Percentiles rank a stretch among this genome's conserved stretches.
Evolutionary conservation across 2,888 invertebrate species (phyloP).

Genomic region (Cantharis rustica): DNA sequence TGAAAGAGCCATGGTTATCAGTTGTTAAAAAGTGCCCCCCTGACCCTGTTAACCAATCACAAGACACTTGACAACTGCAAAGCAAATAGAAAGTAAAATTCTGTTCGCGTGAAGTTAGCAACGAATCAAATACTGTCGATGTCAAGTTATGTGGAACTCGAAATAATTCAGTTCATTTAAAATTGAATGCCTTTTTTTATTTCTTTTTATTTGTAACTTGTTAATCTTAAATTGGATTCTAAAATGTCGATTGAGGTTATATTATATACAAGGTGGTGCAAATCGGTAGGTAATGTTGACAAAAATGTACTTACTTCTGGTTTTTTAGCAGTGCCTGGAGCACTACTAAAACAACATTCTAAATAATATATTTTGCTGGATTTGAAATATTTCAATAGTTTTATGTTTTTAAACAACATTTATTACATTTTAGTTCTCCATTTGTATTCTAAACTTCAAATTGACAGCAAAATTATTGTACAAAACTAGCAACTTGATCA

Average conservation of each 20-base stretch:
- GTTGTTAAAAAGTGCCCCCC: not conserved
- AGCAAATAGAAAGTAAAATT: not conserved
- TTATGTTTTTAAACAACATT: not conserved
- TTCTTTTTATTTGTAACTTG: not conserved
- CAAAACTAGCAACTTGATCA: not conserved
- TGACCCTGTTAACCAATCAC: conserved; percentile 17
- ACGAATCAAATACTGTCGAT: not conserved
- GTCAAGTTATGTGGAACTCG: not conserved
- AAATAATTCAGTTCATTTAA: not conserved
- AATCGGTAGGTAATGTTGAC: not conserved
- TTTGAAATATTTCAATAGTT: not conserved
- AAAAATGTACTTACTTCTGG: not conserved
- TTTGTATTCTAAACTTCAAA: not conserved
- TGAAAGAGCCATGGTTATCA: conserved; percentile 43
- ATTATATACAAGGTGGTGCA: not conserved
- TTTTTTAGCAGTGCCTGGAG: not conserved
- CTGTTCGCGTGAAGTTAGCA: not conserved
- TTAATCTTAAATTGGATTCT: not conserved
- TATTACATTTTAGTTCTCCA: not conserved
- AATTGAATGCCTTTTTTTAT: not conserved
- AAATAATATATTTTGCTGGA: not conserved
- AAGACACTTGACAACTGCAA: not conserved
- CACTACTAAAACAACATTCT: not conserved
- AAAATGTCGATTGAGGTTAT: not conserved
- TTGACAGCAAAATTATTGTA: not conserved